phyloP scores from a whole-genome alignment of 2,113 vertebrate species.

The Lasiurus borealis region DNA sequence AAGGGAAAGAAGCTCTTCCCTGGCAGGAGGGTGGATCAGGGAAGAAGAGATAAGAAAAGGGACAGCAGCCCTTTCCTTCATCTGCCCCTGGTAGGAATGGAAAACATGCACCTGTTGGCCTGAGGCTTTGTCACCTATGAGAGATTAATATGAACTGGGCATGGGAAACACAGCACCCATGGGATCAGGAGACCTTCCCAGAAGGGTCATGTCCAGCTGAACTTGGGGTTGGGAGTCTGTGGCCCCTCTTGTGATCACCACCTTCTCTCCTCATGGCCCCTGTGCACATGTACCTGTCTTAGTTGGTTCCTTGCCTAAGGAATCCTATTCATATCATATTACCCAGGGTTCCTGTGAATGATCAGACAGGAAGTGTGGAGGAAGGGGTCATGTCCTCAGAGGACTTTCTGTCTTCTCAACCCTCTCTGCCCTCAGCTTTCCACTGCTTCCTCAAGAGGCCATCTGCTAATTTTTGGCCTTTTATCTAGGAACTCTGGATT shows the following conservation, averaged over 20 bases:
- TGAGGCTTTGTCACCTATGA: background rate
- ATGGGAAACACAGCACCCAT: background rate
- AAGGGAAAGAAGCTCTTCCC: background rate
- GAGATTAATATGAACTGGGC: background rate
- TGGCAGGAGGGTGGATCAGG: background rate
- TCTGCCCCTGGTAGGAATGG: background rate
- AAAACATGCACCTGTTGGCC: background rate
- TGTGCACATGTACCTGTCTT: background rate
- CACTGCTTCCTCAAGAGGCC: background rate
- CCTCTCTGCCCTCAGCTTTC: background rate
- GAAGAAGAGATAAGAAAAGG: background rate
- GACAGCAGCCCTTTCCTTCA: background rate
- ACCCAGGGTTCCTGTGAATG: background rate
- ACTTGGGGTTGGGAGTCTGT: background rate
- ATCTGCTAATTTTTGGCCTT: background rate
- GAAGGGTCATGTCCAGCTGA: background rate
- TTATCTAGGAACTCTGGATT: background rate
- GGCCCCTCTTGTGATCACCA: background rate
- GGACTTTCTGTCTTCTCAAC: slow-evolving; percentile 83
- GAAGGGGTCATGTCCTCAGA: slow-evolving; percentile 52
- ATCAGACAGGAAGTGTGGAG: background rate
- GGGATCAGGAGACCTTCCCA: background rate
- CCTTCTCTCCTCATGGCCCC: background rate
- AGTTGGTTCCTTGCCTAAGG: background rate
- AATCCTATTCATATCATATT: background rate